A percentile compares a stretch with the other conserved stretches of the same genome.
phyloP scores from a whole-genome alignment of 2,888 invertebrate species.

The Cerastis leucographa region DNA sequence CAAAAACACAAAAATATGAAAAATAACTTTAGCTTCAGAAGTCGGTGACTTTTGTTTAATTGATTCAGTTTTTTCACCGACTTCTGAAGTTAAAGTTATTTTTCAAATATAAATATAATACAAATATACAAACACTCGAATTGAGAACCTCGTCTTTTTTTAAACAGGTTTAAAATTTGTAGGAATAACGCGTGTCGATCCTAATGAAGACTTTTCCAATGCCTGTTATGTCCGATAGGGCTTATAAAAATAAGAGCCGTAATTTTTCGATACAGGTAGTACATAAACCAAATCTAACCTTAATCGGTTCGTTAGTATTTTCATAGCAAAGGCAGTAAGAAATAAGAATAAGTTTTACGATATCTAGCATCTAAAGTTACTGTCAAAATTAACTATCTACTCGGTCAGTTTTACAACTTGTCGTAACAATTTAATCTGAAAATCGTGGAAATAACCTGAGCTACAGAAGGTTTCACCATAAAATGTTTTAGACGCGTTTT shows the following conservation, averaged over 20 bases:
- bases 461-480: slow-evolving; percentile 16
- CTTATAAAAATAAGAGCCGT: neutral
- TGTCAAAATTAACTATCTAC: slow-evolving; percentile 14
- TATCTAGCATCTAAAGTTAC: slow-evolving; percentile 1
- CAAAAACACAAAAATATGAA: too few species aligned
- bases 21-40: too few species aligned
- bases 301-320: slow-evolving; percentile 2
- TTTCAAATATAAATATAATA: too few species aligned
- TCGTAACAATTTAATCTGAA: slow-evolving; percentile 49
- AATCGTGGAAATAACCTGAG: slow-evolving; percentile 5
- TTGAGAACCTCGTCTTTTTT: too few species aligned
- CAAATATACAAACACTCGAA: too few species aligned
- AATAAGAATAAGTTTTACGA: slow-evolving; percentile 35
- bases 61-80: too few species aligned
- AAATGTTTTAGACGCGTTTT: slow-evolving; percentile 17
- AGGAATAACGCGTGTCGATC: neutral
- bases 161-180: neutral
- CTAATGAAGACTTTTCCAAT: neutral
- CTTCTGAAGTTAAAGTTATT: too few species aligned
- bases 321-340: neutral
- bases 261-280: neutral
- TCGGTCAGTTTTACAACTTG: slow-evolving; percentile 23
- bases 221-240: neutral
- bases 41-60: too few species aligned
- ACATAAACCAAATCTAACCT: neutral